Evolutionary conservation across 2,888 invertebrate genomes (phyloP), one percentile per base, ranked within the genome.

Genomic region (Clistopyga incitator): DNA sequence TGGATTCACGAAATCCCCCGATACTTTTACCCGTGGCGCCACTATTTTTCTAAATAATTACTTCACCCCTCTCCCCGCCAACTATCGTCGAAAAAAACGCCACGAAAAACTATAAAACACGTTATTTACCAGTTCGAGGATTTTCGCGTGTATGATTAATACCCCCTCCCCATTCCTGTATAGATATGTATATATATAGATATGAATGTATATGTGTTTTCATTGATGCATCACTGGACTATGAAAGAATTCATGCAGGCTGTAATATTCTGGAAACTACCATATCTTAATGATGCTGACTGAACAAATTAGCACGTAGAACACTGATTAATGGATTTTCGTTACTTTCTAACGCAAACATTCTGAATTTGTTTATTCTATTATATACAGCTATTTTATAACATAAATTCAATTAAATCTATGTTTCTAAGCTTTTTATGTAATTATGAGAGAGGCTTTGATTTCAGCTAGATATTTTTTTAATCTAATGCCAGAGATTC

Each of bases 1-100:
- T 76, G 72, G 72, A 77, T 83, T 72, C 71, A 45, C 25, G 25
- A 29, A 61, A 75, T 78, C 65, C 64, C 54, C 68, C 47, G 68
- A 64, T 59, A 70, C 20, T 82, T 74, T 78, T 77, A 20, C 61
- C 52, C 74, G 47, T 70, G 76, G 82, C 78, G 82, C 72, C 64
- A 47, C 42, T 20, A 70, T 29, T 64, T 52, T 78, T 74, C 65
- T 61, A 38, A 45, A 23, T 47, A 23, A 29, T n/a, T 2, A 38
- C 29, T 23, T 38, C 42, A n/a, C 47, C 20, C 56, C 56, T 11
- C 29, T 11, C 29, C 15, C 45, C 4, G 47, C 15, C 68, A 45
- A n/a, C 4, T 38, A 38, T 67, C 59, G 18, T n/a, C 3, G 67
- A 42, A 18, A 10, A 29, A 61, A 13, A 52, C 59, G 61, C 4